Evolutionary conservation across 2,888 invertebrate genomes (phyloP).

Genomic region (Himalopsyche japonica): DNA sequence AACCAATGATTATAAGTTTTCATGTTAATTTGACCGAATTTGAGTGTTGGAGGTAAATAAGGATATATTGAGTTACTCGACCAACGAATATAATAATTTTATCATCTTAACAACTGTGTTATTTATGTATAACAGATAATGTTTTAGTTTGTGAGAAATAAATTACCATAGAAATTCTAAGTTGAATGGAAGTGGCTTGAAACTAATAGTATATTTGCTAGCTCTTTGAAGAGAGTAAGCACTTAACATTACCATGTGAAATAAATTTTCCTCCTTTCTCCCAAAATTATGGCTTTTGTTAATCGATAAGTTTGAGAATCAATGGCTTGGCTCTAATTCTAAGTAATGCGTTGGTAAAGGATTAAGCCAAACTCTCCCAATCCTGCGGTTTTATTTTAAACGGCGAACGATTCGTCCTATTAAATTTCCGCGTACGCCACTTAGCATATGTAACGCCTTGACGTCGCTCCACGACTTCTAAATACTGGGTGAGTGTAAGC

Average conservation of each 20-base stretch:
- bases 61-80: no score
- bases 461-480: background rate
- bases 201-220: no score
- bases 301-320: background rate
- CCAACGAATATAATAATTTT: no score
- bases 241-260: background rate
- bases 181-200: no score
- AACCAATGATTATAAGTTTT: no score
- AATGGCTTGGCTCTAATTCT: background rate
- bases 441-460: background rate
- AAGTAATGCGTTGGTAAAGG: background rate
- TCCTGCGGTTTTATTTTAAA: slow-evolving; percentile 1
- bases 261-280: background rate
- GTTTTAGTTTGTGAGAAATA: no score
- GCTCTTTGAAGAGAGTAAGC: no score
- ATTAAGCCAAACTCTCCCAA: background rate
- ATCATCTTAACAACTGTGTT: no score
- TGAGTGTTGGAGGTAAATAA: no score
- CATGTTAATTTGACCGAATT: no score
- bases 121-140: no score
- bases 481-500: background rate
- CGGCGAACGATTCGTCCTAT: slow-evolving; percentile 1
- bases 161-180: no score
- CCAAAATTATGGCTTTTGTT: background rate
- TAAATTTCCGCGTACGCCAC: background rate